Evolutionary conservation across 1,140 invertebrate genomes (phyloP).

Genomic region (Tetranychus urticae): DNA sequence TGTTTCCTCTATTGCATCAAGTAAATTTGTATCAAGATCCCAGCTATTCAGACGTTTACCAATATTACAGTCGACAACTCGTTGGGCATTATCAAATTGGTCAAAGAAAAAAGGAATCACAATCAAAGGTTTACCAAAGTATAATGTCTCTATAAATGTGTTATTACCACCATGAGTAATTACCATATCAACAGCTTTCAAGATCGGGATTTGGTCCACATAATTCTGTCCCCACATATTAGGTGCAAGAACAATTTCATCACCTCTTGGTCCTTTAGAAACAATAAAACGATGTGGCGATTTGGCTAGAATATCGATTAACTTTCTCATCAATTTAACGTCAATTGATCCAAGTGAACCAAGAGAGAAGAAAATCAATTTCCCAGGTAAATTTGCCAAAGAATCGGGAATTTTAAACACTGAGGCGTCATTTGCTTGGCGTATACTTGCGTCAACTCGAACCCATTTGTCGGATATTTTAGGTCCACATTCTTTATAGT

Average conservation of each 20-base stretch:
- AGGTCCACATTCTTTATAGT: not conserved
- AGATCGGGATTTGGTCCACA: slow-evolving; percentile 1
- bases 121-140: not conserved
- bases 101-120: slow-evolving; percentile 7
- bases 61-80: slow-evolving; percentile 4
- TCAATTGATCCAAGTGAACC: slow-evolving; percentile 12
- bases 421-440: not conserved
- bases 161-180: slow-evolving; percentile 18
- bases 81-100: slow-evolving; percentile 9
- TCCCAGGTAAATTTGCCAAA: not conserved
- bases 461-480: not conserved
- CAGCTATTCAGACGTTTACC: not conserved
- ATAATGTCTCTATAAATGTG: not conserved
- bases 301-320: not conserved
- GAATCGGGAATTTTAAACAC: not conserved
- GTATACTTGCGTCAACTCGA: not conserved
- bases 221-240: slow-evolving; percentile 6
- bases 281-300: slow-evolving; percentile 4
- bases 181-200: slow-evolving; percentile 12
- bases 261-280: not conserved
- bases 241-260: not conserved
- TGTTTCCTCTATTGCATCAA: not conserved
- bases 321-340: slow-evolving; percentile 4
- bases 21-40: not conserved
- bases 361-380: slow-evolving; percentile 8